Evolutionary conservation across 2,888 invertebrate species (phyloP).

Genomic region (Sphaeridia pumilis): DNA sequence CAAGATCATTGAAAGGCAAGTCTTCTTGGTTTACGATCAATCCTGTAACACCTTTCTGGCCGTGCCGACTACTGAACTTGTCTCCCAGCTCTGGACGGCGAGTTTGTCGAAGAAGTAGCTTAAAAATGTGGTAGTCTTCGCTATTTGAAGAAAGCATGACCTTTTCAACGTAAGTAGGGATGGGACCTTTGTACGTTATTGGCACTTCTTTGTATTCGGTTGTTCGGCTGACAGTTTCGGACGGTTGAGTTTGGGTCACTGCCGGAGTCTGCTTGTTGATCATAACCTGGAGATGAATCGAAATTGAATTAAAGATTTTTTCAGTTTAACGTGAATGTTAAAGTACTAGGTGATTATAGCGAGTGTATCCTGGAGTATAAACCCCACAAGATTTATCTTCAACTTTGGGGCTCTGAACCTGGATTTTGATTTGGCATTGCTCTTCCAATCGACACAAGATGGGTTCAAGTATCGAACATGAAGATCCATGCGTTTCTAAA

Average conservation of each 20-base stretch:
- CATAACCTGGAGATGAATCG: conserved; percentile 59
- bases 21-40: conserved; percentile 95
- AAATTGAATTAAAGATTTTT: too few relatives aligned
- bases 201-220: conserved; percentile 50
- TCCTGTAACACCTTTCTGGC: conserved; percentile 94
- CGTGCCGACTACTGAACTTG: conserved; percentile 97
- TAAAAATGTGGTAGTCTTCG: conserved; percentile 86
- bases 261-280: conserved; percentile 92
- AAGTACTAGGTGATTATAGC: too few relatives aligned
- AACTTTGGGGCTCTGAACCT: too few relatives aligned
- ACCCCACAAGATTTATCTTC: too few relatives aligned
- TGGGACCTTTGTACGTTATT: conserved; percentile 46
- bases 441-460: too few relatives aligned
- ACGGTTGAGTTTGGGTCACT: conserved; percentile 44
- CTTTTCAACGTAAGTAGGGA: conserved; percentile 66
- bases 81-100: conserved; percentile 93
- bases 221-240: conserved; percentile 23
- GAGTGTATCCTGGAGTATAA: too few relatives aligned
- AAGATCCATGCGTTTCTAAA: too few relatives aligned
- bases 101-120: conserved; percentile 83
- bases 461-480: too few relatives aligned
- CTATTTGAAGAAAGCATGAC: conserved; percentile 90
- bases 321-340: too few relatives aligned
- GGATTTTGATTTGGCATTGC: too few relatives aligned
- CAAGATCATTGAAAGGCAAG: conserved; percentile 92